Evolutionary conservation across 2,888 invertebrate species (phyloP).

Genomic region (Lymantria monacha): DNA sequence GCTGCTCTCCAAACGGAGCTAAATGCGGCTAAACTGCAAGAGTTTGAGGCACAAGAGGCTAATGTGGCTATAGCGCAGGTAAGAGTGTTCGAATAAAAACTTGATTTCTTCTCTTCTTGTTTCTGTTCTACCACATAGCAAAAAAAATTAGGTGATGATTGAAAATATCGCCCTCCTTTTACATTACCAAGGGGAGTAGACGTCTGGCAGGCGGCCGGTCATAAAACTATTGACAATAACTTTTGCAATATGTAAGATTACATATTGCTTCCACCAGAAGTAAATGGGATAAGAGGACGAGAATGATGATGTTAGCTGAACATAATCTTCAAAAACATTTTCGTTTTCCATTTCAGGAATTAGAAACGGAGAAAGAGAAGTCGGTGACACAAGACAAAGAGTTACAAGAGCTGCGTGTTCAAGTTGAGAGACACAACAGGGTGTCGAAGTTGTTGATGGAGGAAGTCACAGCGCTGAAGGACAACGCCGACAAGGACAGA

Average conservation of each 20-base stretch:
- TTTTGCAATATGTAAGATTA: too few species aligned
- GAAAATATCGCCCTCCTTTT: too few species aligned
- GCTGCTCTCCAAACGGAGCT: slow-evolving; percentile 86
- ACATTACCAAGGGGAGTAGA: too few species aligned
- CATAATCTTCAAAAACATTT: too few species aligned
- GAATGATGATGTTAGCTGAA: too few species aligned
- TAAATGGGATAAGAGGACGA: too few species aligned
- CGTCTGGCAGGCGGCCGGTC: too few species aligned
- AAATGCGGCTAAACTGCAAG: slow-evolving; percentile 83
- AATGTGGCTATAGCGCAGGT: slow-evolving; percentile 81
- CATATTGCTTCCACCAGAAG: too few species aligned
- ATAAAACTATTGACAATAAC: too few species aligned
- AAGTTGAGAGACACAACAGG: slow-evolving; percentile 84
- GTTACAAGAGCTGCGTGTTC: slow-evolving; percentile 68
- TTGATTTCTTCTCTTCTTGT: too few species aligned
- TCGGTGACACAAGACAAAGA: slow-evolving; percentile 79
- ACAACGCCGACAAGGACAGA: slow-evolving; percentile 84
- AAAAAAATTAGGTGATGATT: too few species aligned
- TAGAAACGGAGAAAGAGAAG: slow-evolving; percentile 74
- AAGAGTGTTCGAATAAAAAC: not conserved
- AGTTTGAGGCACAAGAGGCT: slow-evolving; percentile 87
- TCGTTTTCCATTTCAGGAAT: slow-evolving; percentile 57
- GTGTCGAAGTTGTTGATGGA: slow-evolving; percentile 85
- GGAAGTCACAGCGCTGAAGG: slow-evolving; percentile 83
- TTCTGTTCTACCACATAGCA: too few species aligned